Base-by-base conservation (phyloP, 2,113 vertebrate species). In the Hippopotamus amphibius region DNA sequence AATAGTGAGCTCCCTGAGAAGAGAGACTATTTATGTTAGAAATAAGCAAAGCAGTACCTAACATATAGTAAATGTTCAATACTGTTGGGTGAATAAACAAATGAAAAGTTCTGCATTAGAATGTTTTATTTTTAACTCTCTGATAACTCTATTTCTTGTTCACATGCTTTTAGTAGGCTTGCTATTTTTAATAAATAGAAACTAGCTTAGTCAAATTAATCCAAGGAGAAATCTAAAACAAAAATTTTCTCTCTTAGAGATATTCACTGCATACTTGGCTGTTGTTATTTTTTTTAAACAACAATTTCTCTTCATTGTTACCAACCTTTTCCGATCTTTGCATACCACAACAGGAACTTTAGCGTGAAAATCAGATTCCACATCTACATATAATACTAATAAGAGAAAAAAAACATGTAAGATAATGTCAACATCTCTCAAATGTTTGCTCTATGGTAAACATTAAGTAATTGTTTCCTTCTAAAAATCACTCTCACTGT, bases 271-370 rank as follows among this genome's bases (percentile, higher is more conserved):
- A 80, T 81, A 84, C 68, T 37, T 96, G 17, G 7, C 85, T 79
- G 4, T 6, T 50, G 33, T 57, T 63, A 68, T 55, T 61, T 59
- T 85, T 86, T 93, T 15, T 0, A 9, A 19, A 65, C 74, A 74
- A 94, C 53, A 98, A 37, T 83, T 83, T 92, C 22, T 68, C 86
- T 95, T 94, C 50, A 85, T 43, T 94, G n/a, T 93, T 90, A 98
- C 98, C 94, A 96, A 99, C 99, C 99, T 99, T 98, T 98, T 99
- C 79, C 98, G 97, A 97, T 99, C 99, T 97, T 98, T 99, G 99
- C 99, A 99, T 98, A 99, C 99, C 85, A 99, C 99, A 95, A 99
- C 99, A 96, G 99, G 99, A 99, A 99, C 99, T 99, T 99, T 99
- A 98, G 99, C 99, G 55, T 99, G 99, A 98, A 99, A 99, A 99